Base-by-base conservation (phyloP, 2,797 vertebrate species). In the Enteromius anoplus region DNA sequence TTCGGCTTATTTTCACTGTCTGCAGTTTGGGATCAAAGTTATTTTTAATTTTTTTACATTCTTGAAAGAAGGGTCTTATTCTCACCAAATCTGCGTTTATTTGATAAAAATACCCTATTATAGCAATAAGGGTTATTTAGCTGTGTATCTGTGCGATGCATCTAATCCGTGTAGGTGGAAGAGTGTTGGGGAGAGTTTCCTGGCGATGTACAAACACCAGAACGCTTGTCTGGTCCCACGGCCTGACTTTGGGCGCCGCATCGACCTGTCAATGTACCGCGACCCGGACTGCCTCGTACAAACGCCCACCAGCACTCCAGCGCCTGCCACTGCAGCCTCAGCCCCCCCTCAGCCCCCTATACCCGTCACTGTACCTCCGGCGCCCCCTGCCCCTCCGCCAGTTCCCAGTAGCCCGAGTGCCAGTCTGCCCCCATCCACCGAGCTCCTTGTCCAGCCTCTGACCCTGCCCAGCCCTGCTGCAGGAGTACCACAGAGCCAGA, bases 191-290 rank as follows among this genome's bases (percentile, higher is more conserved):
- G 98, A 99, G 91, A 96, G 96, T 85, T 88, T 99, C 64, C 90
- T 99, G 82, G 94, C 96, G 21, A 99, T 96, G 95, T 98, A 99
- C 92, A 93, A 91, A 87, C 96, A 99, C 88, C 96, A 97, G 85
- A 98, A 96, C 8, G 96, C 96, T 0, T 97, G 97, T 9, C 96
- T 98, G 82, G 95, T 95, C 0, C 97, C 97, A 17, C 95, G 95
- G 3, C 96, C 96, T 7, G 97, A 97, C 76, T 94, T 99, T 1
- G 98, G 98, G 11, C 96, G 92, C 87, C 95, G 96, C 84, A 95
- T 99, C 3, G 97, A 99, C 90, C 92, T 99, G 71, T 96, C 96
- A 0, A 96, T 96, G 84, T 99, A 99, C 88, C 93, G 87, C 9
- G 97, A 99, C 58, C 94, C 93, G 0, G 93, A 93, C 85, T 92